phyloP scores from a whole-genome alignment of 2,113 vertebrate species.

The Corythaixoides concolor region DNA sequence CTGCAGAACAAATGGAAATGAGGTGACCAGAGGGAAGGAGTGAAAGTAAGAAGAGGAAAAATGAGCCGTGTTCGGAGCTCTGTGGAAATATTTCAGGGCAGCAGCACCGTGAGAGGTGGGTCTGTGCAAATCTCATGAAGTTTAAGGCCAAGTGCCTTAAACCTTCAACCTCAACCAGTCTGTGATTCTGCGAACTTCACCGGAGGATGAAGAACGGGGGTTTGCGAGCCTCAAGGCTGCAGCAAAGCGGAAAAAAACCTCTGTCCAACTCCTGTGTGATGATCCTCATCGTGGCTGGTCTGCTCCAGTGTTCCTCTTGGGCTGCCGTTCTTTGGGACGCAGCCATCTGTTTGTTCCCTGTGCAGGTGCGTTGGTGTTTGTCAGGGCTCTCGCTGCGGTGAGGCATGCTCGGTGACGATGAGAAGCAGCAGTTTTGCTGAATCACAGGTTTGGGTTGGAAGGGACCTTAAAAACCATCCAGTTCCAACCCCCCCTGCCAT shows the following conservation, averaged over 20 bases:
- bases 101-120: too few relatives aligned
- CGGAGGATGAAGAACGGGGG: neutral
- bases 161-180: neutral
- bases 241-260: neutral
- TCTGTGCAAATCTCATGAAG: too few relatives aligned
- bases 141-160: too few relatives aligned
- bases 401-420: neutral
- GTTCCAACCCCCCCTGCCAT: too few relatives aligned
- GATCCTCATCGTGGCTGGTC: neutral
- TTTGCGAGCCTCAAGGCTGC: neutral
- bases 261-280: neutral
- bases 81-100: too few relatives aligned
- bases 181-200: neutral
- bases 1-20: too few relatives aligned
- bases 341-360: neutral
- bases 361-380: neutral
- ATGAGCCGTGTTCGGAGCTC: rapidly evolving
- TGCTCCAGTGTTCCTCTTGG: neutral
- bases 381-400: neutral
- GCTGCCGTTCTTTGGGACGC: neutral
- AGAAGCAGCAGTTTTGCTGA: neutral
- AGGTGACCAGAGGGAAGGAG: neutral
- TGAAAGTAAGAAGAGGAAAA: neutral
- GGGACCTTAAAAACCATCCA: too few relatives aligned
- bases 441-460: too few relatives aligned